Base-by-base conservation (phyloP, 1,140 invertebrate genomes). In the Temnothorax curvispinosus region DNA sequence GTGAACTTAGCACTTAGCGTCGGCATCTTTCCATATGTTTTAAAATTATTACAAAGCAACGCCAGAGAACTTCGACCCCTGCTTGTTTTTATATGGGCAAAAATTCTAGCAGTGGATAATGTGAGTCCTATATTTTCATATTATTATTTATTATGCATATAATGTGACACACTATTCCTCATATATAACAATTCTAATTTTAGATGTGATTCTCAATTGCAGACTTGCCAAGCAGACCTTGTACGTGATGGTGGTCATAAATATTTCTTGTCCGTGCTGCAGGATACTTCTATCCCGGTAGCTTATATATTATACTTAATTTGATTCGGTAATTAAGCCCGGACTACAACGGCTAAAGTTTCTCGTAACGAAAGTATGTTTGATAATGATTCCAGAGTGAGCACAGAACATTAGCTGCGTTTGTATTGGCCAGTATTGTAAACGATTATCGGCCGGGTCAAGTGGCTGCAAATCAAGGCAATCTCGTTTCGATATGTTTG, bases 81-180 rank as follows among this genome's bases (percentile, higher is more conserved):
- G 54, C 96, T 99, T 71, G 98, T 99, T 44, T 99, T 99, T 93
- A 99, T 99, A 89, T 99, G 99, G 99, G 99, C 99, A 7, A 99
- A 99, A 96, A 99, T 99, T 90, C 96, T 99, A 67, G 99, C 99
- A 81, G 98, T 99, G 13, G 99, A 99, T 95, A 97, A 97, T 95
- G 98, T 99, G 95, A 96, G 97, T 96, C 54, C n/a, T 47, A 32
- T 71, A 27, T 3, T 50, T 41, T 13, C 1, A 0, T 7, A 18
- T 58, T 44, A 15, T 54, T 44, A 75, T 44, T 0, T n/a, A 13
- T 41, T 65, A 44, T 1, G 27, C 27, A 1, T 27, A 27, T 11
- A 13, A 32, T 38, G 2, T 80, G n/a, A 41, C 9, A 32, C 15
- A 38, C 1, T 32, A 32, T 87, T 67, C 18, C 8, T 65, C 18